Conservation (phyloP, 2,797 vertebrate genomes). For the Benthosema pterotum region DNA sequence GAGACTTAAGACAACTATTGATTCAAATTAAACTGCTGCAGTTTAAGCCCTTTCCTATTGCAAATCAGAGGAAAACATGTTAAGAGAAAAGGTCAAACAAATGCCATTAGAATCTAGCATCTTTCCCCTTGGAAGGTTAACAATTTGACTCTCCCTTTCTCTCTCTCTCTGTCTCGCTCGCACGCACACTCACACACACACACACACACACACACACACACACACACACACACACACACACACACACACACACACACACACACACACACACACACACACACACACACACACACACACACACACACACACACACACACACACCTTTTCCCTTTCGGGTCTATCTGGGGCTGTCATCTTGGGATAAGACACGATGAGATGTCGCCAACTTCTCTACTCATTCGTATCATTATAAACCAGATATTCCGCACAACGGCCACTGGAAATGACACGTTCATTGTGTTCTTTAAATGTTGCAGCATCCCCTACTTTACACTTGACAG, state of each 20-base stretch:
- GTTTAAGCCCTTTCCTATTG: conserved; percentile 32
- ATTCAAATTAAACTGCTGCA: conserved; percentile 41
- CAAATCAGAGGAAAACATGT: not conserved
- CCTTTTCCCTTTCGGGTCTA: no score
- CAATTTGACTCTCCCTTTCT: conserved; percentile 1
- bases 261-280: conserved; percentile 8
- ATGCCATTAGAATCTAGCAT: not conserved
- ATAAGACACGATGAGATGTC: no score
- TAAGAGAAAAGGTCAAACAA: not conserved
- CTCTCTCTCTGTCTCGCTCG: not conserved
- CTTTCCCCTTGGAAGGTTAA: conserved; percentile 1
- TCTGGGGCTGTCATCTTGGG: no score
- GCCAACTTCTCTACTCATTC: no score
- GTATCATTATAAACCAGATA: no score
- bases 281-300: conserved; percentile 12
- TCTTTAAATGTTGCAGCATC: no score
- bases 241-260: not conserved
- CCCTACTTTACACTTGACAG: no score
- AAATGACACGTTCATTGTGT: no score
- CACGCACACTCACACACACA: not conserved
- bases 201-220: conserved; percentile 3
- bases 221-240: conserved; percentile 2
- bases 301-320: conserved; percentile 3
- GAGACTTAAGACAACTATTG: conserved; percentile 37
- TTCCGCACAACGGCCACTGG: no score